Conservation (phyloP, 2,113 vertebrate genomes). For the Alces alces region DNA sequence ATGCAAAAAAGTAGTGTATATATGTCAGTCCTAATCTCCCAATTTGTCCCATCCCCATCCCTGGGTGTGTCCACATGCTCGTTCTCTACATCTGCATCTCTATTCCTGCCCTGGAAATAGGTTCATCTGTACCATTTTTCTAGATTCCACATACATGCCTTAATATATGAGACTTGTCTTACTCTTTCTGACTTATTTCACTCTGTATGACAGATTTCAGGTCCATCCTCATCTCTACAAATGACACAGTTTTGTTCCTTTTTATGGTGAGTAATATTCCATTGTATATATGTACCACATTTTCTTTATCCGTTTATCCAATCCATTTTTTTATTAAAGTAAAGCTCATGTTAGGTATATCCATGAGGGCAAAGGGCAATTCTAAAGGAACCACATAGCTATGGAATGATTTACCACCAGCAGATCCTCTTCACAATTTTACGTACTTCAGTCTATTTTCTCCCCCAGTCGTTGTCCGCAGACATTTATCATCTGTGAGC, state of each 20-base stretch:
- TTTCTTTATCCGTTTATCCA: not conserved
- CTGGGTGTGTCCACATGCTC: not conserved
- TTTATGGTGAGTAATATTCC: not conserved
- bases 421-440: not conserved
- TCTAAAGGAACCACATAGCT: not conserved
- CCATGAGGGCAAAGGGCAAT: not conserved
- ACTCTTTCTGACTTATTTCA: not conserved
- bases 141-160: not conserved
- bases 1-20: not conserved
- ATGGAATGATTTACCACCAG: not conserved
- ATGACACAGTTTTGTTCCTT: not conserved
- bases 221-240: not conserved
- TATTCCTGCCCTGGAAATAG: not conserved
- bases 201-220: not conserved
- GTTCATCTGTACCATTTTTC: not conserved
- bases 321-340: not conserved
- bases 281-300: not conserved
- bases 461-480: not conserved
- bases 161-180: not conserved
- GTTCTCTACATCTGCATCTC: not conserved
- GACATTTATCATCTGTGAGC: not conserved
- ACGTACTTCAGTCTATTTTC: not conserved
- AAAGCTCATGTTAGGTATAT: not conserved
- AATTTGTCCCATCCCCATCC: not conserved
- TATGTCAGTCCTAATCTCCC: not conserved